Percentiles rank a stretch among this genome's conserved stretches.
These are phyloP conservation scores for Ia io DNA, from an alignment of 2,113 vertebrate species.

Conservation along the genomic window DNA sequence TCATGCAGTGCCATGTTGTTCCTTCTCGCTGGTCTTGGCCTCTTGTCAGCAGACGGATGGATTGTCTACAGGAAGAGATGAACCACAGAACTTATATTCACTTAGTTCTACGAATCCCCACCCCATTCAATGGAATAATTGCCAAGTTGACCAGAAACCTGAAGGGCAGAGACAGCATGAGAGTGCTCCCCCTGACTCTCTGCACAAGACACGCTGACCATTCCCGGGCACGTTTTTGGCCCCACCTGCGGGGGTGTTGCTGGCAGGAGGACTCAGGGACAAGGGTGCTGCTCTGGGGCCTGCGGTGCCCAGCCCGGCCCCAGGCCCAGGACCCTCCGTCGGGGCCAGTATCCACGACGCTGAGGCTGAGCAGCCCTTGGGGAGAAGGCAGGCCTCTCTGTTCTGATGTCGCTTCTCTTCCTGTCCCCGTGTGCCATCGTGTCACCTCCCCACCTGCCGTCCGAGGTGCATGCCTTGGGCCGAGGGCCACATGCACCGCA, in stretches of 20 bases:
- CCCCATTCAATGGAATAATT: neutral
- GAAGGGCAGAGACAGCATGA: neutral
- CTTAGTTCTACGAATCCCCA: neutral
- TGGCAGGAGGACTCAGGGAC: neutral
- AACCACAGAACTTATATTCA: too few relatives aligned
- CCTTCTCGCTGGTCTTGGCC: neutral
- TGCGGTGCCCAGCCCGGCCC: too few relatives aligned
- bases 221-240: neutral
- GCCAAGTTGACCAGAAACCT: neutral
- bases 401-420: neutral
- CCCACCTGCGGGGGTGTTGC: too few relatives aligned
- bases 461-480: rapidly evolving
- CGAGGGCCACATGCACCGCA: neutral
- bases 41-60: neutral
- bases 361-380: too few relatives aligned
- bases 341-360: too few relatives aligned
- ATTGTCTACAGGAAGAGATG: too few relatives aligned
- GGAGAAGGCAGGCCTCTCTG: neutral
- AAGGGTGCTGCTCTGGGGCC: too few relatives aligned
- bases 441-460: neutral
- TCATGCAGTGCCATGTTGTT: neutral
- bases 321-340: neutral
- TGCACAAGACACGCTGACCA: neutral
- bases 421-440: neutral
- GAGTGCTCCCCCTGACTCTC: neutral